Conservation (phyloP, 2,113 vertebrate genomes). For the Falcunculus frontatus region DNA sequence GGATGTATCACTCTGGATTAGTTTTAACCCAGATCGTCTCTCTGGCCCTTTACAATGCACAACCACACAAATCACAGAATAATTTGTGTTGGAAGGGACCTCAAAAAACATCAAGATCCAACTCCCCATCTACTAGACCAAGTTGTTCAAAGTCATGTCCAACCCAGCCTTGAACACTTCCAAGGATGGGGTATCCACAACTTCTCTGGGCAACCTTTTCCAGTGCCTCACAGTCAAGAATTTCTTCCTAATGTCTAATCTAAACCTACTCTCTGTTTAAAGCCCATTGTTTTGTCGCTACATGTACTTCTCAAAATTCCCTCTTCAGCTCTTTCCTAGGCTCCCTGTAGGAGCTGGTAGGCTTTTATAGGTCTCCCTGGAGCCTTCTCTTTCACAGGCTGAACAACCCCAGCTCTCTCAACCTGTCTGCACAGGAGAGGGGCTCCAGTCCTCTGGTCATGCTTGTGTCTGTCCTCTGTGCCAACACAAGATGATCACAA, state of each 20-base stretch:
- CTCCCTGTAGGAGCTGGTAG: not conserved
- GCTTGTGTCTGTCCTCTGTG: not conserved
- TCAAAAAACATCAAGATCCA: not conserved
- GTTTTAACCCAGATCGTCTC: not conserved
- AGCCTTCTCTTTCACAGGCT: not conserved
- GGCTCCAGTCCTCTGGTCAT: not conserved
- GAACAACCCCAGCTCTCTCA: not conserved
- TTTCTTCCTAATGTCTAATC: not conserved
- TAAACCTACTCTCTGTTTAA: not conserved
- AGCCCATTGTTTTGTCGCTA: not conserved
- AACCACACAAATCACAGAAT: not conserved
- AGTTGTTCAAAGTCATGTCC: not conserved
- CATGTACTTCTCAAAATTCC: accelerated
- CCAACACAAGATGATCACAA: not conserved
- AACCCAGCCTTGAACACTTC: not conserved
- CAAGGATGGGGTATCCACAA: not conserved
- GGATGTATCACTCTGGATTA: not conserved
- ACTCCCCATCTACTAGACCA: not conserved
- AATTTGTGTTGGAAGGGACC: not conserved
- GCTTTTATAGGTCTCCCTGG: not conserved
- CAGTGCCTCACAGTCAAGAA: not conserved
- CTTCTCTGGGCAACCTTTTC: not conserved
- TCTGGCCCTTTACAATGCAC: not conserved
- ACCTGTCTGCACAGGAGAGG: not conserved
- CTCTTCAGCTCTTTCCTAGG: not conserved